Evolutionary conservation across 1,140 invertebrate genomes (phyloP), one percentile per base, ranked within the genome.

Genomic region (Wasmannia auropunctata): DNA sequence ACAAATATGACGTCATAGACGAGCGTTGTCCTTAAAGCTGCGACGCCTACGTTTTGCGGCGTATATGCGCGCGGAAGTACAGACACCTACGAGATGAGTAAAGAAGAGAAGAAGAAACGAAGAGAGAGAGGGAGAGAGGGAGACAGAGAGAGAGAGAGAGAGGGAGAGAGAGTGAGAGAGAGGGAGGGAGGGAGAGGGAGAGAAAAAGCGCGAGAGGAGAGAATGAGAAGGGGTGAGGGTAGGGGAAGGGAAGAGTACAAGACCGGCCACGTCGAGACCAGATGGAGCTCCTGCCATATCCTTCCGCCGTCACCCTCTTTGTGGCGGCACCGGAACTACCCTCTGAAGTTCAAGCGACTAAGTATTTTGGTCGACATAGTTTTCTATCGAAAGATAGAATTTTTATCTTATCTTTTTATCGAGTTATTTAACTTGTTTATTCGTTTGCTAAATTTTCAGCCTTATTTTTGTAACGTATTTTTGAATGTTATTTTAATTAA

Each of bases 21-120:
- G 90, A 88, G 91, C 89, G 91, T 90, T 91, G 91, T 92, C 92
- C 86, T 91, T 89, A 91, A 88, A 92, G 91, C 89, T 87, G 79
- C 88, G 91, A 90, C 93, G 91, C 91, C 92, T 91, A 91, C 90
- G 86, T 79, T 74, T 58, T 75, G 40, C 31, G 37, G 16, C 72
- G 81, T 70, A 69, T 85, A 79, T 90, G 85, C 81, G 69, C 81
- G 75, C 69, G 81, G 58, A 85, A 28, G 60, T 62, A 83, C 25
- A 22, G 83, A 87, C 90, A 87, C 87, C 91, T 58, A 83, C 80
- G 63, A 90, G 37, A 40, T 40, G 43, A n/a, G 67, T 8, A 8
- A 10, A 51, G 14, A 43, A 49, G 25, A 25, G 34, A 19, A 25
- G 58, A 5, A 6, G 28, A 40, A 14, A n/a, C 19, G n/a, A 0